Percentiles rank a stretch among this genome's conserved stretches.
Conservation (phyloP, 1,140 invertebrate species). For the Tetraneura akinire region DNA sequence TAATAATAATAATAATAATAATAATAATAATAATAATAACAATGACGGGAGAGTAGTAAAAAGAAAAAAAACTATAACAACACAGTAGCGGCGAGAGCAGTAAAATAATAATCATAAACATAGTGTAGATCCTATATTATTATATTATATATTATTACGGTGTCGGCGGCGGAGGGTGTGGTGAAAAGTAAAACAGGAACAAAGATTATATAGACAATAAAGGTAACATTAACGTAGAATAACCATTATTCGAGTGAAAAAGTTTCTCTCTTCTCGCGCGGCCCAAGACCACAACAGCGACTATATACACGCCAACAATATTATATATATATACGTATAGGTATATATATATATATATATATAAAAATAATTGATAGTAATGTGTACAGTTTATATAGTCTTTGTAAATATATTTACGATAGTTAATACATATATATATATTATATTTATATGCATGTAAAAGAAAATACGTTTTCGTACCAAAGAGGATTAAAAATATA, state of each 20-base stretch:
- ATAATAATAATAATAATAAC: constrained; percentile 41
- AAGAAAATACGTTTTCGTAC: no score
- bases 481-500: no score
- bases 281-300: not conserved
- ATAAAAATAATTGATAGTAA: not conserved
- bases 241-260: constrained; percentile 33
- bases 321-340: no score
- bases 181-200: constrained; percentile 28
- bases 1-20: no score
- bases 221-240: constrained; percentile 26
- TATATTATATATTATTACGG: no score
- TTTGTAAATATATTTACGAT: no score
- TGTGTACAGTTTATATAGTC: no score
- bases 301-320: no score
- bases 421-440: no score
- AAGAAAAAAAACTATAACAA: constrained; percentile 30
- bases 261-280: constrained; percentile 3
- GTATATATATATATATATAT: no score
- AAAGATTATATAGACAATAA: not conserved
- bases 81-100: not conserved
- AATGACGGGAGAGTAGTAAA: constrained; percentile 30
- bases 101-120: constrained; percentile 45
- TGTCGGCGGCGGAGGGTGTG: constrained; percentile 1
- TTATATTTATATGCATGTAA: no score
- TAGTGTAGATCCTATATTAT: not conserved